Conservation (phyloP, 2,113 vertebrate genomes). For the Misgurnus mizolepis region DNA sequence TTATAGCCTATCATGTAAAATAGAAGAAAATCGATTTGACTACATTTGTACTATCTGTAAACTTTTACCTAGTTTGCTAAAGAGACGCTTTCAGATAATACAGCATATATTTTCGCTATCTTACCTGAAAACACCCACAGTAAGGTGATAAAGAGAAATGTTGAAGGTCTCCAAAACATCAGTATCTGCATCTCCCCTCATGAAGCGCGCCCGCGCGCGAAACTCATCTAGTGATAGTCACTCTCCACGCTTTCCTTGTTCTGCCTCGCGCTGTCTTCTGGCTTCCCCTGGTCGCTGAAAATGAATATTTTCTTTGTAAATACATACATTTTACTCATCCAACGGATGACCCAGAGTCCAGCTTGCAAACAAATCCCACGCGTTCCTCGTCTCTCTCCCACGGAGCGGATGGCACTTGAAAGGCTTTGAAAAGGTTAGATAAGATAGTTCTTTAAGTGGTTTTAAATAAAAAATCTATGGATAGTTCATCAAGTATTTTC, state of each 20-base stretch:
- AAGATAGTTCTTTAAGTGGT: neutral
- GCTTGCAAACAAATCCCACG: neutral
- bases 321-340: neutral
- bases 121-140: constrained; percentile 71
- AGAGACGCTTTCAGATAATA: too few relatives aligned
- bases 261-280: neutral
- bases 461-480: too few relatives aligned
- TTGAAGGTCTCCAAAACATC: constrained; percentile 56
- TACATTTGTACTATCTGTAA: neutral
- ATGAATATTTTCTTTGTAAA: neutral
- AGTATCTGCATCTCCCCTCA: constrained; percentile 69
- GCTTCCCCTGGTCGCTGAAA: neutral
- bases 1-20: too few relatives aligned
- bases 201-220: constrained; percentile 57
- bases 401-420: neutral
- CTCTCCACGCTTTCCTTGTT: neutral
- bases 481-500: neutral
- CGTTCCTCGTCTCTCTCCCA: neutral
- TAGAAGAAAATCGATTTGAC: neutral
- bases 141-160: constrained; percentile 63
- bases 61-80: neutral
- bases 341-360: neutral
- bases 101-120: neutral
- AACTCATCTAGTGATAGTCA: neutral
- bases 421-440: neutral